Evolutionary conservation across 2,113 vertebrate genomes (phyloP).

Genomic region (Albula goreensis): DNA sequence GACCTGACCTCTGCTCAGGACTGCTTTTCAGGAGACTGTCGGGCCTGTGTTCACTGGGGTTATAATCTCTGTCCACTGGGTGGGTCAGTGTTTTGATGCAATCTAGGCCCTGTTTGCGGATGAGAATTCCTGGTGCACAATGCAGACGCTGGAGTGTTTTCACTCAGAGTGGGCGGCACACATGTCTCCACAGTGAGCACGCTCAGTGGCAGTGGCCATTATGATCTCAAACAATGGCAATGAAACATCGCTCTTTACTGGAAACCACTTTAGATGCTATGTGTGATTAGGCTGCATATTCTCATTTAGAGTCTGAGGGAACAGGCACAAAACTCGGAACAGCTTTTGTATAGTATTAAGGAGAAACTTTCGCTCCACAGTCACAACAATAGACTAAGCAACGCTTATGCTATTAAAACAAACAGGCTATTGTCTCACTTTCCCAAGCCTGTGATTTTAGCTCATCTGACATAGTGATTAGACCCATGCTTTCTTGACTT

Average conservation of each 20-base stretch:
- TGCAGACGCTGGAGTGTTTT: constrained; percentile 64
- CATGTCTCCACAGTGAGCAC: constrained; percentile 46
- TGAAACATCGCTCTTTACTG: constrained; percentile 64
- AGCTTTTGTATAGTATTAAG: constrained; percentile 62
- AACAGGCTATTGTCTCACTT: constrained; percentile 56
- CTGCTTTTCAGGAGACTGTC: constrained; percentile 11
- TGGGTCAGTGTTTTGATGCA: constrained; percentile 49
- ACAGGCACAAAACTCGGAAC: constrained; percentile 71
- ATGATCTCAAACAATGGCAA: constrained; percentile 71
- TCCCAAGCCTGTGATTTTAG: constrained; percentile 44
- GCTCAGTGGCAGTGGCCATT: constrained; percentile 54
- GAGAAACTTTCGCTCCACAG: constrained; percentile 52
- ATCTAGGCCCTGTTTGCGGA: constrained; percentile 63
- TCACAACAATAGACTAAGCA: constrained; percentile 54
- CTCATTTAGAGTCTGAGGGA: constrained; percentile 50
- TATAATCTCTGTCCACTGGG: neutral
- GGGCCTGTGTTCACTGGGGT: neutral
- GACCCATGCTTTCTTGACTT: constrained; percentile 39
- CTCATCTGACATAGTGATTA: constrained; percentile 46
- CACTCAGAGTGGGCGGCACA: constrained; percentile 60
- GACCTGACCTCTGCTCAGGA: neutral
- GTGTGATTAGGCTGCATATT: constrained; percentile 63
- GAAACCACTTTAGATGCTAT: constrained; percentile 71
- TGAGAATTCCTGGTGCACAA: constrained; percentile 69
- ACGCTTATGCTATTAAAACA: constrained; percentile 58